These are phyloP conservation scores for Bombus fervidus DNA, from an alignment of 1,140 invertebrate genomes.

Conservation along the genomic window DNA sequence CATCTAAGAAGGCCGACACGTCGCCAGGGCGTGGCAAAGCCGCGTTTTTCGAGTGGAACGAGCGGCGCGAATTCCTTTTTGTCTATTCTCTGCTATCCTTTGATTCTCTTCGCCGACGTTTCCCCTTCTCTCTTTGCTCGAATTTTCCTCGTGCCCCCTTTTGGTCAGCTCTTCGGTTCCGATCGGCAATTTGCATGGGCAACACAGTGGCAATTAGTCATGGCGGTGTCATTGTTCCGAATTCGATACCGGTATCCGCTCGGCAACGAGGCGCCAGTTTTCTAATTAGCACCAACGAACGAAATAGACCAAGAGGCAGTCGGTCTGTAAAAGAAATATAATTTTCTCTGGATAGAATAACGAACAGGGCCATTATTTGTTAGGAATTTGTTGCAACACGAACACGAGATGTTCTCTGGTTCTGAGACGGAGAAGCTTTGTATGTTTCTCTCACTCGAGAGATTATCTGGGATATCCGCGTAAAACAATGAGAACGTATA, in stretches of 20 bases:
- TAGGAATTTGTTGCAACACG: background rate
- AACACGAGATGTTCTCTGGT: background rate
- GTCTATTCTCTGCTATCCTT: constrained; percentile 5
- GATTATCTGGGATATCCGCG: background rate
- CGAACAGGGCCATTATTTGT: background rate
- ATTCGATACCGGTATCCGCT: constrained; percentile 31
- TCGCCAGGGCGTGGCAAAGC: constrained; percentile 74
- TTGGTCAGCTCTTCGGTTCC: background rate
- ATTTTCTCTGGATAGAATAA: background rate
- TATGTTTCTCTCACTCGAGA: background rate
- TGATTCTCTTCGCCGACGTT: background rate
- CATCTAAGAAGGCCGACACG: constrained; percentile 56
- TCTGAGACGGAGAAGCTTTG: background rate
- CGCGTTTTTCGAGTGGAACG: constrained; percentile 7
- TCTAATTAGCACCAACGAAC: constrained; percentile 29
- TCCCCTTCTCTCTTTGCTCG: background rate
- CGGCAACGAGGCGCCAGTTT: constrained; percentile 31
- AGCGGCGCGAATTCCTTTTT: constrained; percentile 44
- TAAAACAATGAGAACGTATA: background rate
- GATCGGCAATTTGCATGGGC: constrained; percentile 41
- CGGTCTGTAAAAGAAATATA: background rate
- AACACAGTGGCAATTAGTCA: constrained; percentile 34
- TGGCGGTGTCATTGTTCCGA: constrained; percentile 36
- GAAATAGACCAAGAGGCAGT: background rate
- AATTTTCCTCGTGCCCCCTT: background rate